A percentile compares a stretch with the other conserved stretches of the same genome.
Evolutionary conservation across 1,140 invertebrate genomes (phyloP).

Genomic region (Eumeta japonica): DNA sequence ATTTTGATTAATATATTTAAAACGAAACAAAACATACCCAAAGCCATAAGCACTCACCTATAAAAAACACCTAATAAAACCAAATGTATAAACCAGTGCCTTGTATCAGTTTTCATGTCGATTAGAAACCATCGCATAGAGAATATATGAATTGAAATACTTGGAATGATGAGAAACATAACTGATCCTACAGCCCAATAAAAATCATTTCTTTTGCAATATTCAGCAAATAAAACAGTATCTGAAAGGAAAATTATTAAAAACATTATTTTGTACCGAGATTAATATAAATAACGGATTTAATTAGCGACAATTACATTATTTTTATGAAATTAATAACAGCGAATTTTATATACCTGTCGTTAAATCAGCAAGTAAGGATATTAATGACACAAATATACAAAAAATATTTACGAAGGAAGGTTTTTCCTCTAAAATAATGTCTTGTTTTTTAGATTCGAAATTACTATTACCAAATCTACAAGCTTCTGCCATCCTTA

Average conservation of each 20-base stretch:
- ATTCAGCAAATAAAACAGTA: conserved; percentile 46
- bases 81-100: conserved; percentile 41
- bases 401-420: conserved; percentile 47
- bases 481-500: conserved; percentile 42
- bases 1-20: no score
- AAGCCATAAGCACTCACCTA: no score
- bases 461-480: conserved; percentile 27
- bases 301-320: not conserved
- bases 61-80: conserved; percentile 40
- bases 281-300: conserved; percentile 1
- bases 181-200: conserved; percentile 40
- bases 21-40: no score
- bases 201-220: conserved; percentile 39
- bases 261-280: not conserved
- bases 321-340: conserved; percentile 1
- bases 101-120: conserved; percentile 31
- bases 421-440: conserved; percentile 39
- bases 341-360: conserved; percentile 27
- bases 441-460: conserved; percentile 28
- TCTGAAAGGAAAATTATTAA: conserved; percentile 26
- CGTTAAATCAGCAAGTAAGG: conserved; percentile 47
- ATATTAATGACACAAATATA: conserved; percentile 49
- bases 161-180: conserved; percentile 39
- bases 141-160: conserved; percentile 45
- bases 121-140: conserved; percentile 43